Conservation (phyloP, 2,797 vertebrate genomes). For the Cynodonichthys magdalenae region DNA sequence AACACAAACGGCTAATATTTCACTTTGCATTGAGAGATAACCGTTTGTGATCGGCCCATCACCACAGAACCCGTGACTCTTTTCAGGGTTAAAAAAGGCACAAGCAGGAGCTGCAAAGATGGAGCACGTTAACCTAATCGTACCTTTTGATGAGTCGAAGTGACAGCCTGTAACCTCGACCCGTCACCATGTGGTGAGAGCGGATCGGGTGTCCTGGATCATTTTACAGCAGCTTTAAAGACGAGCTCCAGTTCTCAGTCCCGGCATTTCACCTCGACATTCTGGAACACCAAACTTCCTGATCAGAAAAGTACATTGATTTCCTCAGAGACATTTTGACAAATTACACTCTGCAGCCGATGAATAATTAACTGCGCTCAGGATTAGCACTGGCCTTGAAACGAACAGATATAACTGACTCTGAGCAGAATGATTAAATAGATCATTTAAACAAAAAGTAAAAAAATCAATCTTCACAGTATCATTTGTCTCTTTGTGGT, state of each 20-base stretch:
- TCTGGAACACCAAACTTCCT: constrained; percentile 3
- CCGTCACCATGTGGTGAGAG: background rate
- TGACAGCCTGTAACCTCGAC: constrained; percentile 17
- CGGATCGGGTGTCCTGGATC: background rate
- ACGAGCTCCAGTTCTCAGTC: background rate
- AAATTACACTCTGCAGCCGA: constrained; percentile 7
- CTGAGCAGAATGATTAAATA: constrained; percentile 3
- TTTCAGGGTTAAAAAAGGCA: constrained; percentile 30
- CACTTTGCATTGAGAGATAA: constrained; percentile 10
- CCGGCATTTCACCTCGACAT: background rate
- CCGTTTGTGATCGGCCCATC: constrained; percentile 20
- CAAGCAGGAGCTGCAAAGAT: constrained; percentile 30
- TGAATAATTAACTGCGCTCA: constrained; percentile 6
- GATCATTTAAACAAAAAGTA: background rate
- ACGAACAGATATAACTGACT: background rate
- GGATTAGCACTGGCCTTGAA: background rate
- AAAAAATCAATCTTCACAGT: background rate
- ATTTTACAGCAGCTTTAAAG: background rate
- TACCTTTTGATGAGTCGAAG: constrained; percentile 30
- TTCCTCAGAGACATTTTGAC: constrained; percentile 12
- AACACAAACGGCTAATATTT: constrained; percentile 29
- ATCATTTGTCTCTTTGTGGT: background rate
- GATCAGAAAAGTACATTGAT: constrained; percentile 7
- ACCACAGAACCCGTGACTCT: constrained; percentile 29
- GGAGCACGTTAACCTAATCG: constrained; percentile 2